A percentile compares a stretch with the other conserved stretches of the same genome.
Conservation (phyloP, 2,797 vertebrate species). For the Odontamblyopus lacepedii region DNA sequence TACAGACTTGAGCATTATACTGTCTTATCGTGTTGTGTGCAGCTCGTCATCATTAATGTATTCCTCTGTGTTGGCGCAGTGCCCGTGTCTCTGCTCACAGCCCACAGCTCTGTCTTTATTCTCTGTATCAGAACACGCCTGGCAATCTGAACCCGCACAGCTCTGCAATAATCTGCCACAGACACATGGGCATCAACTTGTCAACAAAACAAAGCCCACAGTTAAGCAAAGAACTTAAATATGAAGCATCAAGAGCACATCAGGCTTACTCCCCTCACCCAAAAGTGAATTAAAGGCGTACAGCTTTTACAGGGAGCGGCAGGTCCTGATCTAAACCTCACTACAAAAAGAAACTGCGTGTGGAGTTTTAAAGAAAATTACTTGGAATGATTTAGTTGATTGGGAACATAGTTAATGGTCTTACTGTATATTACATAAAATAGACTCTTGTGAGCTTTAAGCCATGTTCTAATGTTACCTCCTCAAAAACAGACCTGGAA, state of each 20-base stretch:
- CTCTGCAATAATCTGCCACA: slow-evolving; percentile 55
- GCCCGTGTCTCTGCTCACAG: slow-evolving; percentile 40
- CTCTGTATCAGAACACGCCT: slow-evolving; percentile 45
- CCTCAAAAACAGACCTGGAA: no score
- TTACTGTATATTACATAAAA: no score
- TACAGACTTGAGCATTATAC: no score
- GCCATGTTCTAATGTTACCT: no score
- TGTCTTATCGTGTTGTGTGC: slow-evolving; percentile 29
- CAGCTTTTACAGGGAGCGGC: not conserved
- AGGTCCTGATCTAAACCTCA: not conserved
- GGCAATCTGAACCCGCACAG: slow-evolving; percentile 46
- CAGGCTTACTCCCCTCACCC: not conserved
- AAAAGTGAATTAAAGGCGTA: not conserved
- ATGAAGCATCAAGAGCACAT: slow-evolving; percentile 11
- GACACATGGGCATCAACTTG: slow-evolving; percentile 45
- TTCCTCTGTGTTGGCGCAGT: slow-evolving; percentile 29
- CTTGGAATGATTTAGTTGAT: not conserved
- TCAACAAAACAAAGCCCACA: slow-evolving; percentile 44
- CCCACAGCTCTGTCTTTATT: slow-evolving; percentile 28
- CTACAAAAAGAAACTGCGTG: no score
- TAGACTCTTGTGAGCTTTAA: no score
- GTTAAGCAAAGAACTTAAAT: slow-evolving; percentile 8
- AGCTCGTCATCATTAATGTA: slow-evolving; percentile 41
- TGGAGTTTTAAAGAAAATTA: no score
- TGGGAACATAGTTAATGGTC: not conserved